These are phyloP conservation scores for Alethe castanea DNA, from an alignment of 2,113 vertebrate genomes.

Conservation along the genomic window DNA sequence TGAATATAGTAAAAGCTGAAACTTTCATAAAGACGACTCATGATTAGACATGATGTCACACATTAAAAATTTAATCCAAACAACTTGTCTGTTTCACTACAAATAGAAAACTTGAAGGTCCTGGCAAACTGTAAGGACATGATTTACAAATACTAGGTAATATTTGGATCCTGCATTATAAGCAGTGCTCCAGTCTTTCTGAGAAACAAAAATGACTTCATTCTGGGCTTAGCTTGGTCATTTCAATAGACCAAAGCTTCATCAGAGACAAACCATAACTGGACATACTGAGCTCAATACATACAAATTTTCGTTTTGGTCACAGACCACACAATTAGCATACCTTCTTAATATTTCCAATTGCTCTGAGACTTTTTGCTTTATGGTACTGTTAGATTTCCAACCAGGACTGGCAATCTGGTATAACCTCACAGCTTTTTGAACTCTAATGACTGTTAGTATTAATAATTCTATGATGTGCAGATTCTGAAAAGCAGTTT, in stretches of 20 bases:
- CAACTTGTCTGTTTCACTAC: conserved; percentile 73
- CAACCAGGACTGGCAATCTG: background rate
- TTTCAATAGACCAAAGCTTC: conserved; percentile 44
- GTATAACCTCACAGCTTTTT: background rate
- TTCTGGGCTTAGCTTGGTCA: conserved; percentile 48
- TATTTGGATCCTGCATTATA: conserved; percentile 70
- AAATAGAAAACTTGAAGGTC: conserved; percentile 69
- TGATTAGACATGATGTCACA: conserved; percentile 80
- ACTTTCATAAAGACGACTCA: conserved; percentile 37
- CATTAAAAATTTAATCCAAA: conserved; percentile 75
- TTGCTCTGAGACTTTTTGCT: background rate
- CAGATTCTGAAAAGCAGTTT: background rate
- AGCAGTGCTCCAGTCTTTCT: conserved; percentile 58
- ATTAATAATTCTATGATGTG: background rate
- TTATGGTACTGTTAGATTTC: background rate
- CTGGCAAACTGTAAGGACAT: conserved; percentile 71
- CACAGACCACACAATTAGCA: conserved; percentile 61
- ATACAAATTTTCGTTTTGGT: conserved; percentile 15
- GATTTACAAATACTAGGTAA: conserved; percentile 83
- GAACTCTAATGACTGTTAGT: background rate
- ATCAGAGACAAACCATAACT: conserved; percentile 5
- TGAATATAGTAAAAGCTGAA: conserved; percentile 36
- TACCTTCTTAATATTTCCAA: background rate
- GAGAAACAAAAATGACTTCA: conserved; percentile 74
- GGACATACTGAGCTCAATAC: background rate